Evolutionary conservation across 2,888 invertebrate species (phyloP).

Genomic region (Scaptomyza cyrtandrae): DNA sequence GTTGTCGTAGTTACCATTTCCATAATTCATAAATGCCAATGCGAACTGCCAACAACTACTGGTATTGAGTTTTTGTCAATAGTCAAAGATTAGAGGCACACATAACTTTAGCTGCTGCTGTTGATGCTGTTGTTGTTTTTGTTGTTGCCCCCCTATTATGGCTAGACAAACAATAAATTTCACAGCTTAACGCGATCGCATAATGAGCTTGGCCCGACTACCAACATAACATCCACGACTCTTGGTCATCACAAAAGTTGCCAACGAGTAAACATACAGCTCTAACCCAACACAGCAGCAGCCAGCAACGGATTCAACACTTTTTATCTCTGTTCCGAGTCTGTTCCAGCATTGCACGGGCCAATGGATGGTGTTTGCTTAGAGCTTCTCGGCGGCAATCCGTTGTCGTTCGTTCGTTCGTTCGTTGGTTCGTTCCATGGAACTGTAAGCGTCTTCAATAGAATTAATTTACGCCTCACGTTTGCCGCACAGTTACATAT

Average conservation of each 20-base stretch:
- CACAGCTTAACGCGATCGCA: slow-evolving; percentile 83
- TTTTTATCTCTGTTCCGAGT: slow-evolving; percentile 42
- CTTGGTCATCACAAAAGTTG: slow-evolving; percentile 48
- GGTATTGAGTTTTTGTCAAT: slow-evolving; percentile 82
- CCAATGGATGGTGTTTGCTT: slow-evolving; percentile 32
- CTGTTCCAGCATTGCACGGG: slow-evolving; percentile 14
- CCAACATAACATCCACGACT: slow-evolving; percentile 15
- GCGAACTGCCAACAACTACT: slow-evolving; percentile 80
- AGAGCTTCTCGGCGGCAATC: slow-evolving; percentile 48
- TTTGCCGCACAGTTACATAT: slow-evolving; percentile 60
- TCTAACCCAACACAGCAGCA: slow-evolving; percentile 26
- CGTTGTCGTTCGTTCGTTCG: slow-evolving; percentile 47
- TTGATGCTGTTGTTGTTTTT: slow-evolving; percentile 8
- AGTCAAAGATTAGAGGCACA: slow-evolving; percentile 68
- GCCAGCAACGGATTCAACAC: slow-evolving; percentile 68
- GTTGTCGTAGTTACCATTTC: slow-evolving; percentile 57
- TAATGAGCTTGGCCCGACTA: slow-evolving; percentile 71
- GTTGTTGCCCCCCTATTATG: slow-evolving; percentile 51
- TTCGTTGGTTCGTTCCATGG: slow-evolving; percentile 63
- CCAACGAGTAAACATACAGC: slow-evolving; percentile 60
- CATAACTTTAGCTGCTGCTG: slow-evolving; percentile 44
- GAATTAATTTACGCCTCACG: slow-evolving; percentile 84
- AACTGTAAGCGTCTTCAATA: slow-evolving; percentile 80
- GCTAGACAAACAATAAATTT: slow-evolving; percentile 78
- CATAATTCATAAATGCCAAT: slow-evolving; percentile 79